Evolutionary conservation across 2,888 invertebrate species (phyloP), one percentile per base, ranked within the genome.

Genomic region (Drosophila gaucha): DNA sequence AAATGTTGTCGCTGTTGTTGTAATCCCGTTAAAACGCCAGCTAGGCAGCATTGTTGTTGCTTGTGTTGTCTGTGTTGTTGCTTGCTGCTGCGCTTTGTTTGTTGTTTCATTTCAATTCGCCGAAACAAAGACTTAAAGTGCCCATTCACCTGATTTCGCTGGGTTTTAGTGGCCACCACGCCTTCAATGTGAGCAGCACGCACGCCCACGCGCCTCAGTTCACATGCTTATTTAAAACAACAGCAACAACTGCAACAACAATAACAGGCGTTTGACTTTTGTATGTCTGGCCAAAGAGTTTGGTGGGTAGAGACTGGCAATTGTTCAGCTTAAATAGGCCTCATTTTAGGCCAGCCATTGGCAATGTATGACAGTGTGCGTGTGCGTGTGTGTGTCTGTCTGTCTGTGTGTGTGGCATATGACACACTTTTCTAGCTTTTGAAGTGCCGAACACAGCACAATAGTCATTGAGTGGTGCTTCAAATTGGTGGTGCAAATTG

Each of bases 121-220:
- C 77, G 85, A 86, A 86, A 85, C 88, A 85, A 85, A 88, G 80
- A 78, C 78, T 88, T 78, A 78, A 88, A 85, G 80, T 88, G 84
- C 78, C 78, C 80, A 80, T 88, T 85, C 85, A 85, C 85, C 85
- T 88, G 85, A 84, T 86, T 85, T 88, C 68, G 51, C 77, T 70
- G 67, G 76, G 63, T 66, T 83, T 71, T 74, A 68, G 58, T 67
- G 63, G 62, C 52, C 55, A 46, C 20, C 63, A 51, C 36, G 56
- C 79, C 71, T 55, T 36, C 31, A 49, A 56, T 52, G 73, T 70
- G 62, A 54, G 74, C 74, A 72, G 62, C 72, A 68, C 58, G 71
- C 63, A 66, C 59, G 44, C 41, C 44, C 52, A 44, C 55, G 46
- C 52, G 44, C 50, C 44, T 54, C 57, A 49, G 28, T 47, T 79